Conservation (phyloP, 2,888 invertebrate species). For the Chydorus sphaericus region DNA sequence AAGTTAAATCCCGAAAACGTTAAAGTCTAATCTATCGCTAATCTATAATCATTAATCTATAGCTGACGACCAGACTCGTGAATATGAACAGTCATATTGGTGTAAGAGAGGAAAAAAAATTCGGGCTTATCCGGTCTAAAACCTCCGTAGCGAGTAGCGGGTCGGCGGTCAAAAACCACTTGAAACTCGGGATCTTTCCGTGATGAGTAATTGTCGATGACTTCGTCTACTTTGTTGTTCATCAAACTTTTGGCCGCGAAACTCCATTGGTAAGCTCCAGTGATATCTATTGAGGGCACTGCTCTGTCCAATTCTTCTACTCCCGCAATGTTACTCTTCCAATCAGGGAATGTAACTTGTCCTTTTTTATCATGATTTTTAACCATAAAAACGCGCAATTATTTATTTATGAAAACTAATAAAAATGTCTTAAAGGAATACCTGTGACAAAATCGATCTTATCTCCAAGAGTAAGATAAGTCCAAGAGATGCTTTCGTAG, state of each 20-base stretch:
- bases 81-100: not conserved
- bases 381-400: too few relatives aligned
- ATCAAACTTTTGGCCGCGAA: conserved; percentile 12
- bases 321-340: conserved; percentile 13
- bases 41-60: too few relatives aligned
- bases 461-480: conserved; percentile 13
- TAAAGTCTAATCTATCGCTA: too few relatives aligned
- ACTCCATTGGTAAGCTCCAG: conserved; percentile 7
- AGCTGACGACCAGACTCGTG: too few relatives aligned
- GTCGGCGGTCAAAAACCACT: not conserved
- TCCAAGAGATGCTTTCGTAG: not conserved
- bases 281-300: conserved; percentile 6
- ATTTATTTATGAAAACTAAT: too few relatives aligned
- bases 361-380: too few relatives aligned
- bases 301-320: conserved; percentile 10
- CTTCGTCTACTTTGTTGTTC: conserved; percentile 3
- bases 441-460: conserved; percentile 5
- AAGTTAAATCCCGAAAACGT: too few relatives aligned
- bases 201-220: not conserved
- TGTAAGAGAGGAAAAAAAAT: not conserved
- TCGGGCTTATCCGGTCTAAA: not conserved
- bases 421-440: too few relatives aligned
- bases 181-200: not conserved
- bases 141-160: not conserved
- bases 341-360: conserved; percentile 3